Percentiles rank a stretch among this genome's conserved stretches.
phyloP scores from a whole-genome alignment of 1,140 invertebrate species.

The Drosophila paulistorum region DNA sequence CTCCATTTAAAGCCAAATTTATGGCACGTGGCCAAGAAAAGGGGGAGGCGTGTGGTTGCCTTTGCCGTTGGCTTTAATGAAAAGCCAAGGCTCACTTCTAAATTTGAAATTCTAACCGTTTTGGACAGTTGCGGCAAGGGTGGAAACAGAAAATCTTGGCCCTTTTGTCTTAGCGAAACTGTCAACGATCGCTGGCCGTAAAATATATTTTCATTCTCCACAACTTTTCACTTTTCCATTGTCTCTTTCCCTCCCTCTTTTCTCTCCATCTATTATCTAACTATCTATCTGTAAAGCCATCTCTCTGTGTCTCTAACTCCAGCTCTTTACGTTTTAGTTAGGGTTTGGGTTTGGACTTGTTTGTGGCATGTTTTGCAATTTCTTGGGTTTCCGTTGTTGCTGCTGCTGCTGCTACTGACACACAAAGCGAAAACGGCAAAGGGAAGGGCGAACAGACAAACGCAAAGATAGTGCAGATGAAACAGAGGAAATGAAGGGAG shows the following conservation, averaged over 20 bases:
- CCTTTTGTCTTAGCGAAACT: constrained; percentile 17
- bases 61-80: constrained; percentile 13
- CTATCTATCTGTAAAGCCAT: not conserved
- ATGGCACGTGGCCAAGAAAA: constrained; percentile 13
- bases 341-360: constrained; percentile 11
- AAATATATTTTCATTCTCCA: constrained; percentile 3
- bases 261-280: not conserved
- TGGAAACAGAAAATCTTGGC: constrained; percentile 4
- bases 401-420: constrained; percentile 16
- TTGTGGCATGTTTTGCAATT: constrained; percentile 25
- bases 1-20: constrained; percentile 25
- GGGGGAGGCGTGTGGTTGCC: constrained; percentile 1
- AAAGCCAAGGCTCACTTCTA: not conserved
- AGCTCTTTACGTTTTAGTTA: not conserved
- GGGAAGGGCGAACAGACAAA: constrained; percentile 3
- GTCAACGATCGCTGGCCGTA: constrained; percentile 6
- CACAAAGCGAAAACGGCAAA: constrained; percentile 19
- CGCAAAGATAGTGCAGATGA: constrained; percentile 2
- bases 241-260: not conserved
- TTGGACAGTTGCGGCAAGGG: not conserved
- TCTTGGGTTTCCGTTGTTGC: constrained; percentile 19
- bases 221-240: constrained; percentile 19
- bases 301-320: constrained; percentile 2
- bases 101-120: constrained; percentile 11
- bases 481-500: constrained; percentile 2